phyloP scores from a whole-genome alignment of 2,888 invertebrate genomes.

The Parnassius orleans region DNA sequence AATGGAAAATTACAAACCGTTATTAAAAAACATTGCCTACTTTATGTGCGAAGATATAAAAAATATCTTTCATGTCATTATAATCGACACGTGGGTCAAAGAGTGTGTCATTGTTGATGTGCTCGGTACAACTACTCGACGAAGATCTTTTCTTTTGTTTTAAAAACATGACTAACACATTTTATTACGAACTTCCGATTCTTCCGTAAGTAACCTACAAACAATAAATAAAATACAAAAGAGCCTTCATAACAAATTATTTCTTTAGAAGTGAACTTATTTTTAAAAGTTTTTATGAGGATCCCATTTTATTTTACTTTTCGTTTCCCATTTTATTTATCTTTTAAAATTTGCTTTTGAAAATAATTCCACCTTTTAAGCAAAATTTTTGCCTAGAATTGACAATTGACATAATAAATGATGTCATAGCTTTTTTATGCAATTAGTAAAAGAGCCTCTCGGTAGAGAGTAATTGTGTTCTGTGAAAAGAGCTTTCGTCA shows the following conservation, averaged over 20 bases:
- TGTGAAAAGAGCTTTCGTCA: too few relatives aligned
- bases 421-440: too few relatives aligned
- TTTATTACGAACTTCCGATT: slow-evolving; percentile 21
- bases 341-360: too few relatives aligned
- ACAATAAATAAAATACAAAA: slow-evolving; percentile 13
- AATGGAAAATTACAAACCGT: slow-evolving; percentile 13
- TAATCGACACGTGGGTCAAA: slow-evolving; percentile 12
- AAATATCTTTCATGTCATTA: slow-evolving; percentile 7
- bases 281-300: slow-evolving; percentile 2
- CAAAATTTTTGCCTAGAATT: too few relatives aligned
- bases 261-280: slow-evolving; percentile 1
- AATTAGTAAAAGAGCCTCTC: too few relatives aligned
- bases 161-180: slow-evolving; percentile 14
- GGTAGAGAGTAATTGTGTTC: too few relatives aligned
- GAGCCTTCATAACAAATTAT: slow-evolving; percentile 13
- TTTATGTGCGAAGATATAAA: slow-evolving; percentile 6
- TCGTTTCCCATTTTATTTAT: too few relatives aligned
- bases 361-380: too few relatives aligned
- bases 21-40: neutral
- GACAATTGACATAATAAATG: too few relatives aligned
- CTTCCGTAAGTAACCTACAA: neutral
- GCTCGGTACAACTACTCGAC: neutral
- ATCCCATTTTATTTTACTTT: too few relatives aligned
- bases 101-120: slow-evolving; percentile 4
- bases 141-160: slow-evolving; percentile 16